These are phyloP conservation scores for Psilopsiagon aymara DNA, from an alignment of 2,113 vertebrate genomes.

Conservation along the genomic window DNA sequence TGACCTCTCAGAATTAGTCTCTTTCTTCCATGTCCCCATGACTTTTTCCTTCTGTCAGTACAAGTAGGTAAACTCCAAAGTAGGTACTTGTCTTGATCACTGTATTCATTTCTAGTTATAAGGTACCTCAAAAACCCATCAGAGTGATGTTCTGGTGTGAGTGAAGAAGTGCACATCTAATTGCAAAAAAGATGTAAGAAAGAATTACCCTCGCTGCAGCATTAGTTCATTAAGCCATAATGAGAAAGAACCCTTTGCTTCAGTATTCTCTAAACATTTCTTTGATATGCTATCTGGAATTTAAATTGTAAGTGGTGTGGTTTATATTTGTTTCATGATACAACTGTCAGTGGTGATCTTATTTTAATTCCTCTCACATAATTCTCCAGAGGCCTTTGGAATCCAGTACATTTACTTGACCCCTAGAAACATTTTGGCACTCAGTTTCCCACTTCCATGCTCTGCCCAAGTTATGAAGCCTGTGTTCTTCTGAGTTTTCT, in stretches of 20 bases:
- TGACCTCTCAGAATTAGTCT: not conserved
- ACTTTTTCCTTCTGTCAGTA: not conserved
- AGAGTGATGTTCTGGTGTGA: too few species aligned
- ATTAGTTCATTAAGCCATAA: not conserved
- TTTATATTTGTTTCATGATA: not conserved
- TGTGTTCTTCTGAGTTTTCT: not conserved
- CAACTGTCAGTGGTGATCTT: not conserved
- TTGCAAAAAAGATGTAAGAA: not conserved
- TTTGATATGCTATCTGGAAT: not conserved
- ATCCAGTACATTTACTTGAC: constrained; percentile 30
- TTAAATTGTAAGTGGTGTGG: not conserved
- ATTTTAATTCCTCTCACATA: constrained; percentile 23
- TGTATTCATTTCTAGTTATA: not conserved
- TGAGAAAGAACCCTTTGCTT: not conserved
- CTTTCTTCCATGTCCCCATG: not conserved
- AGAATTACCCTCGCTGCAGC: not conserved
- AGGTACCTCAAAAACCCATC: not conserved
- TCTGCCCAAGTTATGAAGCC: not conserved
- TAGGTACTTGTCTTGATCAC: not conserved
- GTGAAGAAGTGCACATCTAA: not conserved
- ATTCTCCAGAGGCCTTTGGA: not conserved
- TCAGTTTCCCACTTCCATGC: not conserved
- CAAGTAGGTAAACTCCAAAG: not conserved
- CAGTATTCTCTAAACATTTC: not conserved
- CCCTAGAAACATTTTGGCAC: constrained; percentile 24